These are phyloP conservation scores for Gobio occitaniae DNA, from an alignment of 2,797 vertebrate species.

Conservation along the genomic window DNA sequence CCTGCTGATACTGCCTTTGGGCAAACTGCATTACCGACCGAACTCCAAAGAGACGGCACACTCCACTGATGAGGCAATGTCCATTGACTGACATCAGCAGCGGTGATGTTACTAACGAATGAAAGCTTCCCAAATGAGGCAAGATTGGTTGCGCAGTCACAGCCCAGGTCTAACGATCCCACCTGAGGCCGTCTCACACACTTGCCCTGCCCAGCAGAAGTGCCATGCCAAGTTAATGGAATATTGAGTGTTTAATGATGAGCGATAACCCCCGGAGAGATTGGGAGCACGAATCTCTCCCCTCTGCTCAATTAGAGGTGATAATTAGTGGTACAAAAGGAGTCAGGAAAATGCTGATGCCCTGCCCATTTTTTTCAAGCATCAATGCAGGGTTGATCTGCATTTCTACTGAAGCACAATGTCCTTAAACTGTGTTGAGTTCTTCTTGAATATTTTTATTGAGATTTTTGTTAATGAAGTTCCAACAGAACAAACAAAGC, in stretches of 20 bases:
- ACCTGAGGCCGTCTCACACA: slow-evolving; percentile 58
- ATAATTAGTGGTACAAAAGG: slow-evolving; percentile 58
- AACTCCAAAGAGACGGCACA: slow-evolving; percentile 2
- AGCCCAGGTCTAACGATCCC: slow-evolving; percentile 50
- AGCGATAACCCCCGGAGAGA: slow-evolving; percentile 33
- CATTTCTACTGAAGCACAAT: slow-evolving; percentile 8
- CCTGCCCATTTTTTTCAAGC: slow-evolving; percentile 35
- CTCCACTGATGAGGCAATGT: slow-evolving; percentile 5
- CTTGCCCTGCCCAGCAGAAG: slow-evolving; percentile 40
- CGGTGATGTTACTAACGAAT: background rate
- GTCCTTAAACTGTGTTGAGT: background rate
- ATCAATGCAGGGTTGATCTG: slow-evolving; percentile 21
- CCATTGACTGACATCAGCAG: slow-evolving; percentile 27
- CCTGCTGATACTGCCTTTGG: slow-evolving; percentile 26
- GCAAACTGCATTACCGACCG: slow-evolving; percentile 18
- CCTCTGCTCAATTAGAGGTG: slow-evolving; percentile 57
- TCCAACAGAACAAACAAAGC: no score
- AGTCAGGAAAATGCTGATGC: slow-evolving; percentile 48
- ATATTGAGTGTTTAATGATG: slow-evolving; percentile 50
- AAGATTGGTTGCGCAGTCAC: slow-evolving; percentile 24
- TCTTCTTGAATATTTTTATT: no score
- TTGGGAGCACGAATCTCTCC: slow-evolving; percentile 17
- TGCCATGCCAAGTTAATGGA: slow-evolving; percentile 54
- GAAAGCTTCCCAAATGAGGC: slow-evolving; percentile 38
- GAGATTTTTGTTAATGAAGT: no score